A percentile compares a stretch with the other conserved stretches of the same genome.
These are phyloP conservation scores for Etia nguti DNA, from an alignment of 2,113 vertebrate species.

Conservation along the genomic window DNA sequence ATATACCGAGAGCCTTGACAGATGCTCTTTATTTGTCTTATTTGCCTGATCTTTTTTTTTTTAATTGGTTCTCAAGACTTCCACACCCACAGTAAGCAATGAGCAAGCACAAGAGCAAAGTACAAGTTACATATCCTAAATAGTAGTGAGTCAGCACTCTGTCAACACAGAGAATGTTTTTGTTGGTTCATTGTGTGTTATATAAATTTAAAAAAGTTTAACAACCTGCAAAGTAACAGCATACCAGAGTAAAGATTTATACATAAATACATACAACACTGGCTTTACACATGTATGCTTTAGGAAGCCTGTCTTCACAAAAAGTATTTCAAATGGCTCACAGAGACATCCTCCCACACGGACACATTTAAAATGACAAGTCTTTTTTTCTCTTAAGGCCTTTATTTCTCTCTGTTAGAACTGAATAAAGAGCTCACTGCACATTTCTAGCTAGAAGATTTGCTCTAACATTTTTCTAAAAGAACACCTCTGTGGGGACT, in stretches of 20 bases:
- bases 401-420: neutral
- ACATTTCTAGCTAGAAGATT: neutral
- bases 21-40: neutral
- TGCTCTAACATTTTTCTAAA: neutral
- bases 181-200: neutral
- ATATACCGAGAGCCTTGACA: neutral
- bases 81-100: conserved; percentile 3
- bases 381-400: neutral
- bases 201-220: neutral
- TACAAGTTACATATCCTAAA: conserved; percentile 1
- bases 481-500: conserved; percentile 20
- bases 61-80: neutral
- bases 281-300: neutral
- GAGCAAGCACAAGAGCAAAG: conserved; percentile 14
- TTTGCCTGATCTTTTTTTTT: neutral
- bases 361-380: neutral
- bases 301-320: neutral
- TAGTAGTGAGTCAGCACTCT: conserved; percentile 15
- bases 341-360: neutral
- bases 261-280: neutral
- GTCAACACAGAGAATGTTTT: neutral
- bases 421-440: neutral
- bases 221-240: neutral
- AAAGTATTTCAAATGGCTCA: neutral
- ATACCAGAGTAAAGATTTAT: neutral